phyloP scores from a whole-genome alignment of 2,113 vertebrate genomes.

The Zonotrichia leucophrys region DNA sequence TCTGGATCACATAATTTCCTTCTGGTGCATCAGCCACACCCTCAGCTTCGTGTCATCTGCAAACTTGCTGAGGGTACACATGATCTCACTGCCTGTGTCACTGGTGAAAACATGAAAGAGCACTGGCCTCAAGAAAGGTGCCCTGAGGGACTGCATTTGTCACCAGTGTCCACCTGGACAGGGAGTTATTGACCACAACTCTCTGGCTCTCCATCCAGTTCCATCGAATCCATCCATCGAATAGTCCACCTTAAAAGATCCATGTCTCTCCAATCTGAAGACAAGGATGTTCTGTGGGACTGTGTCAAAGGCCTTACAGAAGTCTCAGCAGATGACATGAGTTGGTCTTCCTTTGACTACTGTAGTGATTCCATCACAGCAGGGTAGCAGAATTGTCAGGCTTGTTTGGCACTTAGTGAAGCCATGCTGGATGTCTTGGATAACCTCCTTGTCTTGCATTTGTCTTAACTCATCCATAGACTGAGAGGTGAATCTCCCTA shows the following conservation, averaged over 20 bases:
- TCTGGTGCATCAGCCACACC: not conserved
- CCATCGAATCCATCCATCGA: not conserved
- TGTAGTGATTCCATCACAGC: not conserved
- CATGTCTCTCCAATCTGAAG: not conserved
- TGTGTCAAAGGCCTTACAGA: not conserved
- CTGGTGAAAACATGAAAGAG: not conserved
- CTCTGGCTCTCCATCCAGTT: not conserved
- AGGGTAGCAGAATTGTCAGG: not conserved
- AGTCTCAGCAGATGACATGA: not conserved
- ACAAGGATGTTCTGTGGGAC: not conserved
- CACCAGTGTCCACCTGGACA: not conserved
- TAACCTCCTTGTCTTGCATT: not conserved
- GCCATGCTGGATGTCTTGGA: not conserved
- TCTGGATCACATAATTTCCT: not conserved
- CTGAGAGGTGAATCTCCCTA: not conserved
- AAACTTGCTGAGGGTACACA: not conserved
- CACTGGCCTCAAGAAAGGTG: rapidly evolving
- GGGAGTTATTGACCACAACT: not conserved
- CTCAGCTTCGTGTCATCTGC: not conserved
- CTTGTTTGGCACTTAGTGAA: not conserved
- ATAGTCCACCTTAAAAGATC: not conserved
- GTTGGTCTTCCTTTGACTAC: not conserved
- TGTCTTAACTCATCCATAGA: not conserved
- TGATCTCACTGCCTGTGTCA: not conserved
- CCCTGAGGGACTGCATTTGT: not conserved